Evolutionary conservation across 2,113 vertebrate species (phyloP).

Genomic region (Ceratotherium simum): DNA sequence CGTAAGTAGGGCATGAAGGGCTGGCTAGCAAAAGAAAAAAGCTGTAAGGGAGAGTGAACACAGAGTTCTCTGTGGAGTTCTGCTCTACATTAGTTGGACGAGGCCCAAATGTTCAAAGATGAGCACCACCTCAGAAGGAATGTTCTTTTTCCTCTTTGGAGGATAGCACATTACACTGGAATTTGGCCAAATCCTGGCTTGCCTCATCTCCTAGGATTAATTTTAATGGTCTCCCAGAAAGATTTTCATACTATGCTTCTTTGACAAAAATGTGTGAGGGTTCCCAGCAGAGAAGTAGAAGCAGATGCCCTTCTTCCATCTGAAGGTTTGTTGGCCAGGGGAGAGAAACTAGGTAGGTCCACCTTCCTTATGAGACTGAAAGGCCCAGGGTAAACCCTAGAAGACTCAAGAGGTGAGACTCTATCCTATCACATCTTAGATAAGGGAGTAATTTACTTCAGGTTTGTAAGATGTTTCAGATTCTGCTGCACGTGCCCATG

Average conservation of each 20-base stretch:
- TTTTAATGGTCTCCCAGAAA: constrained; percentile 66
- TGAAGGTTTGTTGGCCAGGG: neutral
- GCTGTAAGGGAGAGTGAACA: neutral
- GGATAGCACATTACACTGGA: neutral
- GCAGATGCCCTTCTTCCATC: neutral
- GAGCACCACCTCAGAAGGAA: constrained; percentile 13
- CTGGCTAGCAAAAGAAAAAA: neutral
- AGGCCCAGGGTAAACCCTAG: neutral
- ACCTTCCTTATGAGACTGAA: neutral
- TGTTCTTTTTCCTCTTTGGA: neutral
- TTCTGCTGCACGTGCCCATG: neutral
- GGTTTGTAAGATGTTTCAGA: neutral
- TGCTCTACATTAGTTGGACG: neutral
- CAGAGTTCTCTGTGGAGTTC: neutral
- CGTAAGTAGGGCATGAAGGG: neutral
- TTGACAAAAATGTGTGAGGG: neutral
- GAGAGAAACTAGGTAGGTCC: neutral
- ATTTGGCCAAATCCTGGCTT: constrained; percentile 52
- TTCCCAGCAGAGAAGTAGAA: constrained; percentile 32
- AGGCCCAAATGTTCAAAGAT: neutral
- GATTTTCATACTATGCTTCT: constrained; percentile 20
- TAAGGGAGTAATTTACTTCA: neutral
- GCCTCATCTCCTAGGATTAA: constrained; percentile 59
- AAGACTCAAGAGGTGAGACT: neutral
- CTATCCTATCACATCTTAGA: neutral